A percentile compares a stretch with the other conserved stretches of the same genome.
These are phyloP conservation scores for Apodemus sylvaticus DNA, from an alignment of 2,113 vertebrate genomes.

Conservation along the genomic window DNA sequence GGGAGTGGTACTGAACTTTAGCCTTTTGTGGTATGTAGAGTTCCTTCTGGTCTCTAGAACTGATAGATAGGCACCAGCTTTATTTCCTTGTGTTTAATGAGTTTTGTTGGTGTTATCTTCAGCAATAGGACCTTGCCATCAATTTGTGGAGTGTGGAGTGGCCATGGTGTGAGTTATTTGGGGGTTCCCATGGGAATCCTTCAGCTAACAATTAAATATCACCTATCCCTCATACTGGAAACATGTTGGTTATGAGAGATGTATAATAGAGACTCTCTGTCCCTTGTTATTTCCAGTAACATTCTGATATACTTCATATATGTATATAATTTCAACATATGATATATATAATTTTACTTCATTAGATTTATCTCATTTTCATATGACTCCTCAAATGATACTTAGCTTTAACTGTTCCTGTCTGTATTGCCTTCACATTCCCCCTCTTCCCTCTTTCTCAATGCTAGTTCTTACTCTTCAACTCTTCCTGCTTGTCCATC, in stretches of 20 bases:
- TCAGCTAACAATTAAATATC: neutral
- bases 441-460: neutral
- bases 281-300: too few species aligned
- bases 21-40: neutral
- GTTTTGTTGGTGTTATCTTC: neutral
- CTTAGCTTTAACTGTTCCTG: neutral
- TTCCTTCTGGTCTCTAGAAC: too few species aligned
- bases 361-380: neutral
- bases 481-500: neutral
- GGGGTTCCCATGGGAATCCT: accelerated
- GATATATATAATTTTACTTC: neutral
- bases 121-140: too few species aligned
- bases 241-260: neutral
- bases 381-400: neutral
- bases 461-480: neutral
- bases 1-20: neutral
- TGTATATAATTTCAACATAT: neutral
- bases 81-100: neutral
- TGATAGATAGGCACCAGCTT: neutral
- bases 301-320: neutral
- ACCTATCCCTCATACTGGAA: neutral
- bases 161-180: neutral
- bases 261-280: neutral
- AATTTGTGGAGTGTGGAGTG: neutral
- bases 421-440: too few species aligned